Percentiles rank a stretch among this genome's conserved stretches.
These are phyloP conservation scores for pig (Sus scrofa) DNA, from an alignment of 2,113 vertebrate genomes.

Conservation along the genomic window DNA sequence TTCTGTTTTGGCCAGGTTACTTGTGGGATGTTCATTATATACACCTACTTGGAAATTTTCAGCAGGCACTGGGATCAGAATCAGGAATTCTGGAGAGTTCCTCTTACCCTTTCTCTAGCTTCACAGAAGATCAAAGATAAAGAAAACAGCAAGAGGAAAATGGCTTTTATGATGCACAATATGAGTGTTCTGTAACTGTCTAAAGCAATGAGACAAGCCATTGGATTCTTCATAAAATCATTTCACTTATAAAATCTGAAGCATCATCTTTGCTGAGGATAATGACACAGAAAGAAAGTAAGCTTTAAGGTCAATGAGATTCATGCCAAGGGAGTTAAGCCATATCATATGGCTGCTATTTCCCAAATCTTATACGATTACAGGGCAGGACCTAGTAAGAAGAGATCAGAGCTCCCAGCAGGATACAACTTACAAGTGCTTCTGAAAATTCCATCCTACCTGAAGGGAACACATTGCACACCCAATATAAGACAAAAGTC, in stretches of 20 bases:
- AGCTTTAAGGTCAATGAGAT: conserved; percentile 2
- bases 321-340: background rate
- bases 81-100: background rate
- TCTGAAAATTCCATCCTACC: background rate
- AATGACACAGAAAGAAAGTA: background rate
- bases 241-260: conserved; percentile 12
- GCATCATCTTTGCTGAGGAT: background rate
- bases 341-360: background rate
- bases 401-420: background rate
- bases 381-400: background rate
- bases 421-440: background rate
- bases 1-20: background rate
- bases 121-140: background rate
- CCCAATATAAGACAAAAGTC: background rate
- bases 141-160: conserved; percentile 16
- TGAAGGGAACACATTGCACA: background rate
- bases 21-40: background rate
- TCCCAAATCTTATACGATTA: background rate
- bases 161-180: background rate
- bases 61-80: background rate
- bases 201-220: background rate
- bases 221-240: background rate
- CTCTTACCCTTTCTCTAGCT: background rate
- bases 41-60: background rate
- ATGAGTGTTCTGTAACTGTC: background rate